Evolutionary conservation across 2,797 vertebrate genomes (phyloP).

Genomic region (Jordanella pulchra): DNA sequence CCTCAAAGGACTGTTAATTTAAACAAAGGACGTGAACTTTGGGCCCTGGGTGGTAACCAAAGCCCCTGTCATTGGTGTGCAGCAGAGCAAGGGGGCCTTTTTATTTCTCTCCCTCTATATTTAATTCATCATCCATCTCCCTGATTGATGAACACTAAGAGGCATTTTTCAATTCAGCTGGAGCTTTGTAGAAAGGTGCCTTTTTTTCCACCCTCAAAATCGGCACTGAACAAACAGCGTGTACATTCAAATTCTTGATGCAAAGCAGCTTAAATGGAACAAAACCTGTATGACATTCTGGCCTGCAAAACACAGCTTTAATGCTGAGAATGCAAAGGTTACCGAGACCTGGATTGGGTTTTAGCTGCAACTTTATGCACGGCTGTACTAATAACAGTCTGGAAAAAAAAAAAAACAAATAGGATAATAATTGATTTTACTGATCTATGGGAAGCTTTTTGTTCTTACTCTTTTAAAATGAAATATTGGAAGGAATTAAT

Average conservation of each 20-base stretch:
- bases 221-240: constrained; percentile 14
- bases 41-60: constrained; percentile 2
- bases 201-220: constrained; percentile 17
- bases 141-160: constrained; percentile 45
- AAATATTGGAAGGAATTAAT: background rate
- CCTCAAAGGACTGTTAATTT: background rate
- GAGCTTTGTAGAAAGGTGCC: constrained; percentile 31
- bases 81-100: background rate
- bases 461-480: background rate
- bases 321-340: background rate
- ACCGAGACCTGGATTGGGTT: background rate
- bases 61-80: constrained; percentile 9
- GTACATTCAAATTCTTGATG: constrained; percentile 44
- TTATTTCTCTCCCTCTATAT: constrained; percentile 41
- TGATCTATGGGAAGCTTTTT: background rate
- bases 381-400: background rate
- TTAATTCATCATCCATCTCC: constrained; percentile 49
- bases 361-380: background rate
- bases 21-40: constrained; percentile 10
- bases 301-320: background rate
- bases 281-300: constrained; percentile 10
- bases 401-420: background rate
- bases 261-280: constrained; percentile 36
- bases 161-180: constrained; percentile 10
- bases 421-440: background rate